Base-by-base conservation (phyloP, 2,888 invertebrate species). In the Magallana nippona region DNA sequence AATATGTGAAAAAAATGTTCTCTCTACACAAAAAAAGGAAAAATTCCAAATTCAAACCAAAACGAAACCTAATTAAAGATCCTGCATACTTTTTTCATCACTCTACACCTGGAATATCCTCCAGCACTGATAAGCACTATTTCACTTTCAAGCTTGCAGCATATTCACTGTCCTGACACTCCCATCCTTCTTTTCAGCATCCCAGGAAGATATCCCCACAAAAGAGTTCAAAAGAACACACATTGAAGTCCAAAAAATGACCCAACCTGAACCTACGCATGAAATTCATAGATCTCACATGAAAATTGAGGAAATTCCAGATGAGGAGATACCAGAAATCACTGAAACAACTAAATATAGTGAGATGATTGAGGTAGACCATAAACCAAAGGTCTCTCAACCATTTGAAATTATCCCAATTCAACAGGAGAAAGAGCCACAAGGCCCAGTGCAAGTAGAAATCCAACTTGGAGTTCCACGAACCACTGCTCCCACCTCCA, bases 141-240 rank as follows among this genome's bases (percentile, higher is more conserved):
- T 27, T 71, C 71, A 71, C 71, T 71, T 15, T 71, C 71, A 71
- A 71, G 71, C 71, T 71, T 71, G 71, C 71, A 27, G 22, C 71
- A 71, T 71, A 71, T 27, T 71, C 71, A 71, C 71, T 71, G 10
- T 71, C 82, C 71, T 82, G 27, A 56, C 56, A 82, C 79, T 82
- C 58, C 82, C 82, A 79, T 71, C 78, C 56, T 80, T 80, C 55
- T 78, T 85, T 87, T 78, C 87, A 89, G 89, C 89, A 79, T 88
- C 89, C 10, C 91, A 90, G 44, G 92, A 92, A 82, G 90, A 89
- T 63, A 87, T 91, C 55, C 89, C 90, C 22, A 87, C 91, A 55
- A 89, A 91, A 83, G 92, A 92, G 79, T 85, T 89, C 55, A 91
- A 91, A 86, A 90, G 88, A 83, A 92, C 92, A 83, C 92, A 91